Evolutionary conservation across 2,888 invertebrate genomes (phyloP).

Genomic region (Hylaea fasciaria): DNA sequence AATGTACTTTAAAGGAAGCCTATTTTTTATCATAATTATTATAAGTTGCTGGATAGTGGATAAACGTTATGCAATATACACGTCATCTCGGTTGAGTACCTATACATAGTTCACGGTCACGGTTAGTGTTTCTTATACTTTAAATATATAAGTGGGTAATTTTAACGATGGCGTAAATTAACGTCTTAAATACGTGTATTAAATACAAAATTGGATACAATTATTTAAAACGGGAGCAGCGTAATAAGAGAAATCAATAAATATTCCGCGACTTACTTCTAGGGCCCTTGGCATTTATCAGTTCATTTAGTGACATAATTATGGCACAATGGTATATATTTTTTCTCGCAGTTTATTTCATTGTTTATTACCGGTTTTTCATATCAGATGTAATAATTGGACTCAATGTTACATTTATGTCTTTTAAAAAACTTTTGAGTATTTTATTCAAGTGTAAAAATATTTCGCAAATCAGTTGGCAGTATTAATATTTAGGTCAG

Average conservation of each 20-base stretch:
- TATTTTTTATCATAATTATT: too few relatives aligned
- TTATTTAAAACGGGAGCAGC: conserved; percentile 11
- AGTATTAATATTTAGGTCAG: too few relatives aligned
- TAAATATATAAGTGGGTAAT: too few relatives aligned
- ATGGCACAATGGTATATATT: conserved; percentile 32
- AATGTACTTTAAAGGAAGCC: too few relatives aligned
- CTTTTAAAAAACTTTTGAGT: background rate
- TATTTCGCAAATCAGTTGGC: background rate
- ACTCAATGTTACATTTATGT: background rate
- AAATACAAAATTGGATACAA: background rate
- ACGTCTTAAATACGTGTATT: background rate
- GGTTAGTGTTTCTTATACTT: too few relatives aligned
- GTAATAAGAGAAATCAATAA: conserved; percentile 34
- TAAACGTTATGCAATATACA: too few relatives aligned
- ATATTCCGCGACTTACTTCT: conserved; percentile 31
- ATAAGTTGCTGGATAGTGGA: too few relatives aligned
- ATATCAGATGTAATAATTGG: conserved; percentile 6
- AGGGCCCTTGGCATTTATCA: conserved; percentile 42
- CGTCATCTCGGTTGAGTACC: too few relatives aligned
- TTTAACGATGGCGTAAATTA: background rate
- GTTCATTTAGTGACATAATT: conserved; percentile 38
- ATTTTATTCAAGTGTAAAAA: background rate
- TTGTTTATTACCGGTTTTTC: conserved; percentile 21
- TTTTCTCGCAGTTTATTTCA: conserved; percentile 24
- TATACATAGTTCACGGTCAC: too few relatives aligned